Percentiles rank a stretch among this genome's conserved stretches.
phyloP scores from a whole-genome alignment of 2,888 invertebrate genomes.

The Cheilosia scutellata region DNA sequence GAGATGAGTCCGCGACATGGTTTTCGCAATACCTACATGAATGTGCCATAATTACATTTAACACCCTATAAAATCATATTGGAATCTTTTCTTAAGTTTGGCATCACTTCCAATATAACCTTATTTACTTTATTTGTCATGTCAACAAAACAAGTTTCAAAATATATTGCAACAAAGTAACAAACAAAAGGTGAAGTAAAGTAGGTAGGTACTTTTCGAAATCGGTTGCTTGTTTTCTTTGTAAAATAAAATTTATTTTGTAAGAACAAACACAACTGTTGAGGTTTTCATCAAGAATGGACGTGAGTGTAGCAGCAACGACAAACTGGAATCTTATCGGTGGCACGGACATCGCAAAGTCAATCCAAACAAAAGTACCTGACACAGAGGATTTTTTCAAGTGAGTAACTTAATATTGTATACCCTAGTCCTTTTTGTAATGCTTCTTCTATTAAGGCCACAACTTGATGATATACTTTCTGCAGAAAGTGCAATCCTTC shows the following conservation, averaged over 20 bases:
- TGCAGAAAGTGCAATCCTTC: constrained; percentile 79
- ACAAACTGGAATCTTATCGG: constrained; percentile 80
- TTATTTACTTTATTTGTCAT: background rate
- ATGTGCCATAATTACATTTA: too few relatives aligned
- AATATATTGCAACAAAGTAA: background rate
- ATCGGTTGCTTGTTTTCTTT: constrained; percentile 5
- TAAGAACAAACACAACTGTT: constrained; percentile 26
- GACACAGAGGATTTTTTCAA: constrained; percentile 79
- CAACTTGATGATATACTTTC: constrained; percentile 79
- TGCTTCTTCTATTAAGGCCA: constrained; percentile 77
- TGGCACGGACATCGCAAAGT: constrained; percentile 78
- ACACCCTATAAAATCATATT: too few relatives aligned
- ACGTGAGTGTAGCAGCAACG: constrained; percentile 63
- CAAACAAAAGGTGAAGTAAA: background rate
- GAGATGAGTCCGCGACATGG: too few relatives aligned
- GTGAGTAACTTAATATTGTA: constrained; percentile 75
- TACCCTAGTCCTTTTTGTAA: background rate
- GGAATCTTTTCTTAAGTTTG: background rate
- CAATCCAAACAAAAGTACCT: constrained; percentile 76
- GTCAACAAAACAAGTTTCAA: constrained; percentile 26
- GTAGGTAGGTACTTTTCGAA: background rate
- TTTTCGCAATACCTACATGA: too few relatives aligned
- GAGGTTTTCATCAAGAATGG: constrained; percentile 49
- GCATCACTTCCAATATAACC: constrained; percentile 36
- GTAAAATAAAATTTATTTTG: constrained; percentile 36